Evolutionary conservation across 1,140 invertebrate species (phyloP), one percentile per base, ranked within the genome.

Genomic region (Eurosta solidaginis): DNA sequence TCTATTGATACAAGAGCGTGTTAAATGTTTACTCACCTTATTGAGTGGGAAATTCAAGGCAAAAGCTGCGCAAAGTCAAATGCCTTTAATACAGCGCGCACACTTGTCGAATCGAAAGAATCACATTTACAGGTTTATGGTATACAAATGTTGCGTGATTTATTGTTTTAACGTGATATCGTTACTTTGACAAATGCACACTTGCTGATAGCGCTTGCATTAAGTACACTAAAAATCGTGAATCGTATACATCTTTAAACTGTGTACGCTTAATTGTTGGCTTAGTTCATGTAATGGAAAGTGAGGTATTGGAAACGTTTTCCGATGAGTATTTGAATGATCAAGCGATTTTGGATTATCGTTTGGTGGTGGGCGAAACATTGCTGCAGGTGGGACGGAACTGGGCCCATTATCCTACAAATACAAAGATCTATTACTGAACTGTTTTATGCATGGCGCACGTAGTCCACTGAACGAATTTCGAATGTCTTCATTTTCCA

Each of bases 351-450:
- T 73, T 85, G 9, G 87, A 88, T 47, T 82, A 83, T 74, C 86
- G 93, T 44, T 88, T 94, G 68, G 96, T 96, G 88, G 82, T 96
- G 22, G 95, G 94, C 0, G 95, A 96, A 89, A 91, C 92, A 77
- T 85, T 96, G 1, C 90, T 96, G 0, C 92, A 92, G 87, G 90
- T 92, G 10, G 90, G 90, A 0, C 90, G 91, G 83, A 85, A 88
- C 50, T 88, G 94, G 93, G 93, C 82, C 92, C 94, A 73, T 89
- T 94, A 81, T 90, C 91, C 29, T 90, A 91, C 25, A 89, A 90
- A 79, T 93, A 95, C 82, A 93, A 93, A 84, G 89, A 89, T 73
- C 80, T 90, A 40, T 87, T 96, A 9, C 83, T 96, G 0, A 92
- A 94, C 82, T 90, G 91, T 1, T 93, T 95, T 81, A 84, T 96